Conservation (phyloP, 2,113 vertebrate genomes). For the Bubo blakistoni region DNA sequence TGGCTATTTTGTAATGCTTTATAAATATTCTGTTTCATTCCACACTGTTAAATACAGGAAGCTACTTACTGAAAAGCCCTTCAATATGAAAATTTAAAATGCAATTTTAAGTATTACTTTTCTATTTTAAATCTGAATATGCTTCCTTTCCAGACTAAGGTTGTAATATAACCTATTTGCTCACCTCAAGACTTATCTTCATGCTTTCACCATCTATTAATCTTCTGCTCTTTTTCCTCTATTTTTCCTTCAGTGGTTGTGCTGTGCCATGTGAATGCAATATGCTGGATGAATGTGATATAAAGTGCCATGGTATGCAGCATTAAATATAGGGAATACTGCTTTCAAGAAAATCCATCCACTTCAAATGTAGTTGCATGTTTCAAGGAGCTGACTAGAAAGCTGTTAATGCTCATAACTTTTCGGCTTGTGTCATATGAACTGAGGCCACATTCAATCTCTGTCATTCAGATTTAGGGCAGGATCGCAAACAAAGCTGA, state of each 20-base stretch:
- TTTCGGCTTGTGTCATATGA: not conserved
- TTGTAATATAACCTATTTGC: not conserved
- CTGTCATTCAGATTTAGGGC: not conserved
- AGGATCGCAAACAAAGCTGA: not conserved
- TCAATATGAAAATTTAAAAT: not conserved
- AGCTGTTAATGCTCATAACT: not conserved
- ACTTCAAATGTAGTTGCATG: not conserved
- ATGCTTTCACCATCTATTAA: not conserved
- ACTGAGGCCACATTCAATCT: not conserved
- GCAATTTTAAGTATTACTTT: not conserved
- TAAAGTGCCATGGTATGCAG: not conserved
- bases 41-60: not conserved
- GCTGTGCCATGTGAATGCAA: not conserved
- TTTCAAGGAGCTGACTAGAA: not conserved
- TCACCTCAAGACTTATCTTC: not conserved
- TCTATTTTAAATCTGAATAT: not conserved
- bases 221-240: not conserved
- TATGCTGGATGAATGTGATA: not conserved
- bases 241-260: not conserved
- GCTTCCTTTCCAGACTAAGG: not conserved
- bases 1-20: not conserved
- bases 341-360: not conserved
- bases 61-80: not conserved
- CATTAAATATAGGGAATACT: not conserved
- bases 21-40: not conserved